phyloP scores from a whole-genome alignment of 2,797 vertebrate species.

The Neosalanx taihuensis region DNA sequence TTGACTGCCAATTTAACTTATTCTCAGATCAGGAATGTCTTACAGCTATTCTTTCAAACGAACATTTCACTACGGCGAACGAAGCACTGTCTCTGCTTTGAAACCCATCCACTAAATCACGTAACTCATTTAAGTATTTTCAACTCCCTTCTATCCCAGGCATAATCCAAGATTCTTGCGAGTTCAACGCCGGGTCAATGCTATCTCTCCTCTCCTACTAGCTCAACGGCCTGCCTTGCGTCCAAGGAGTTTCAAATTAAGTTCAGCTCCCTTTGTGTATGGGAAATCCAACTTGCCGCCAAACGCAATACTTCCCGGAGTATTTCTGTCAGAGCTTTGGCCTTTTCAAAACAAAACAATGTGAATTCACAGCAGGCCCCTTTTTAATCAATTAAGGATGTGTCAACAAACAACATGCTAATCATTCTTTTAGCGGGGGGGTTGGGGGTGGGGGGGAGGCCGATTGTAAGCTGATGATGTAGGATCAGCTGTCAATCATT shows the following conservation, averaged over 20 bases:
- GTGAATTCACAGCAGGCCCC: slow-evolving; percentile 65
- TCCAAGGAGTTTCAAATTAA: slow-evolving; percentile 76
- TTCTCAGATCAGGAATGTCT: slow-evolving; percentile 35
- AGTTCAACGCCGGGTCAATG: slow-evolving; percentile 77
- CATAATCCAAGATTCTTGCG: slow-evolving; percentile 69
- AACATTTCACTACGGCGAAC: slow-evolving; percentile 46
- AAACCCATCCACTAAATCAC: slow-evolving; percentile 72
- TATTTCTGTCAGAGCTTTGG: slow-evolving; percentile 76
- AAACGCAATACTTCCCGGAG: slow-evolving; percentile 78
- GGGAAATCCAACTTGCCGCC: slow-evolving; percentile 74
- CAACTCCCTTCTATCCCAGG: slow-evolving; percentile 59
- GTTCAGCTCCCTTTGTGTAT: slow-evolving; percentile 69
- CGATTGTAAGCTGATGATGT: slow-evolving; percentile 61
- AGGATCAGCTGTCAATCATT: slow-evolving; percentile 46
- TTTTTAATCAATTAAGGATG: slow-evolving; percentile 78
- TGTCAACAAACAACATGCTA: slow-evolving; percentile 73
- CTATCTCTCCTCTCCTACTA: slow-evolving; percentile 69
- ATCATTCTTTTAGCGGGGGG: slow-evolving; percentile 53
- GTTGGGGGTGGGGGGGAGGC: slow-evolving; percentile 15
- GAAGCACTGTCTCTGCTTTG: slow-evolving; percentile 44
- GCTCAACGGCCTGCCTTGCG: slow-evolving; percentile 68
- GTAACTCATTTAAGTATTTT: slow-evolving; percentile 70
- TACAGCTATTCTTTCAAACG: slow-evolving; percentile 37
- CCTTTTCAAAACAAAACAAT: slow-evolving; percentile 74
- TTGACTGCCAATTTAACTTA: slow-evolving; percentile 53